Conservation (phyloP, 2,797 vertebrate species). For the Varecia variegata region DNA sequence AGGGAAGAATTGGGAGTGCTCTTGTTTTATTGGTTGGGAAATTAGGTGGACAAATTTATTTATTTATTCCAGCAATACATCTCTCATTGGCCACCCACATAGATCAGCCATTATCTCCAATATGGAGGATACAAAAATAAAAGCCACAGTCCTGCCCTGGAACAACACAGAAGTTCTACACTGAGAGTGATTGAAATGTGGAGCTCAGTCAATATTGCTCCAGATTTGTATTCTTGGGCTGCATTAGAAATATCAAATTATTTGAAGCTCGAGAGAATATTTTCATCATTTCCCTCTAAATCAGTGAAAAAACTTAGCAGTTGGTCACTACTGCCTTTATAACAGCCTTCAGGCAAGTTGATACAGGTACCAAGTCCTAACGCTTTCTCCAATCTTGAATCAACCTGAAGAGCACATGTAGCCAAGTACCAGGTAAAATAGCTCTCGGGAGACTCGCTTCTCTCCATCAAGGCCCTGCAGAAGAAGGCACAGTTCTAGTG, state of each 20-base stretch:
- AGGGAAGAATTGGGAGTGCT: neutral
- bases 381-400: neutral
- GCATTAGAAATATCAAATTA: neutral
- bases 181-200: neutral
- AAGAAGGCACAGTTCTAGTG: too few species aligned
- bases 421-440: neutral
- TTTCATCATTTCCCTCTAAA: slow-evolving; percentile 12
- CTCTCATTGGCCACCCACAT: neutral
- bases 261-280: neutral
- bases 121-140: neutral
- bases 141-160: neutral
- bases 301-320: neutral
- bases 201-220: neutral
- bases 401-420: neutral
- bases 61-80: neutral
- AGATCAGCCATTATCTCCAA: neutral
- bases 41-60: neutral
- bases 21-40: neutral
- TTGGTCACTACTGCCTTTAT: neutral
- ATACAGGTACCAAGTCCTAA: slow-evolving; percentile 41
- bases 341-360: slow-evolving; percentile 18
- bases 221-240: neutral
- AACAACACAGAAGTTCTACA: neutral
- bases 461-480: too few species aligned
- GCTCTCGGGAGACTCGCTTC: too few species aligned